Evolutionary conservation across 2,797 vertebrate species (phyloP).

Genomic region (Myoxocephalus aenaeus): DNA sequence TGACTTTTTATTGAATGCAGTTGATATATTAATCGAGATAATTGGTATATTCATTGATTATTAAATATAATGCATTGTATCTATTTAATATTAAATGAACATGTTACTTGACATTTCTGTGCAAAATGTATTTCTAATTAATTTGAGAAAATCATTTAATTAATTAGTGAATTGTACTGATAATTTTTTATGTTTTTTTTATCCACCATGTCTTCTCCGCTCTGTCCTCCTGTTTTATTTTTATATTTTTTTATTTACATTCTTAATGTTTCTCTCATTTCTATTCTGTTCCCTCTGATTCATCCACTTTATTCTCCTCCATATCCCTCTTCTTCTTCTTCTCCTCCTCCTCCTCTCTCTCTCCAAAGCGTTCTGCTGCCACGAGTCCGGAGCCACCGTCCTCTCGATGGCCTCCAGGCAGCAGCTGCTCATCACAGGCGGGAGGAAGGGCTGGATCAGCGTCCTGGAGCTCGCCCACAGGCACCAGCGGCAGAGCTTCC

Average conservation of each 20-base stretch:
- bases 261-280: neutral
- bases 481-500: constrained; percentile 92
- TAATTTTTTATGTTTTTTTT: neutral
- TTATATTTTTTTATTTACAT: neutral
- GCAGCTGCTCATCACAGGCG: constrained; percentile 95
- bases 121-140: no score
- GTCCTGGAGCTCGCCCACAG: constrained; percentile 91
- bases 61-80: neutral
- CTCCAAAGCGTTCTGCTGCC: constrained; percentile 92
- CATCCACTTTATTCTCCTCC: neutral
- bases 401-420: constrained; percentile 92
- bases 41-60: neutral
- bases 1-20: neutral
- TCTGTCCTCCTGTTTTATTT: no score
- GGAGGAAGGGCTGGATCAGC: constrained; percentile 94
- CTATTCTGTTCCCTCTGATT: neutral
- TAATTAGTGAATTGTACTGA: no score
- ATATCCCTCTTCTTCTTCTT: neutral
- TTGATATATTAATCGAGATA: neutral
- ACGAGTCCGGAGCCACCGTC: constrained; percentile 95
- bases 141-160: no score
- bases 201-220: neutral
- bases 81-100: no score
- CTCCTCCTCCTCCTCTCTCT: neutral
- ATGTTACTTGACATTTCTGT: no score